phyloP scores from a whole-genome alignment of 2,797 vertebrate species.

The Periparus ater region DNA sequence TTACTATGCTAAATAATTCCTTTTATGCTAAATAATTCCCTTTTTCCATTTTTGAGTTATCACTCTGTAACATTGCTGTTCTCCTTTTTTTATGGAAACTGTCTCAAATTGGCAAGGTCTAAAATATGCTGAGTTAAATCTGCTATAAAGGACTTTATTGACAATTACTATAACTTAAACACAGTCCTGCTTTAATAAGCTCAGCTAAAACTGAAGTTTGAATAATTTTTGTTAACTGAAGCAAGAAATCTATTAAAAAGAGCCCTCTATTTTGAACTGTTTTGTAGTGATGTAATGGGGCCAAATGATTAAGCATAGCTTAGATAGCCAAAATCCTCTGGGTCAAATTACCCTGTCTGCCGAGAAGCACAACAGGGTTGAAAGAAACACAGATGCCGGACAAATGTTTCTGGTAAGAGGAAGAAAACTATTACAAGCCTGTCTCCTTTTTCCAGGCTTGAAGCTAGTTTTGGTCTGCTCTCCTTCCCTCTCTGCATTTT shows the following conservation, averaged over 20 bases:
- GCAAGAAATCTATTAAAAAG: slow-evolving; percentile 38
- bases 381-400: not conserved
- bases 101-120: slow-evolving; percentile 58
- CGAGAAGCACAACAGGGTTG: slow-evolving; percentile 12
- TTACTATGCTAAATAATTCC: slow-evolving; percentile 67
- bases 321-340: slow-evolving; percentile 46
- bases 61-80: slow-evolving; percentile 41
- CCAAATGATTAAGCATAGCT: slow-evolving; percentile 29
- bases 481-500: not conserved
- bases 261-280: slow-evolving; percentile 22
- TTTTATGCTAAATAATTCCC: slow-evolving; percentile 66
- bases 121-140: slow-evolving; percentile 55
- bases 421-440: not conserved
- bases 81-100: slow-evolving; percentile 55
- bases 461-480: not conserved
- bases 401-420: slow-evolving; percentile 31
- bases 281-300: slow-evolving; percentile 12
- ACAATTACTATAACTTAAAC: slow-evolving; percentile 59
- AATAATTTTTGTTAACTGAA: slow-evolving; percentile 49
- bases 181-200: slow-evolving; percentile 40
- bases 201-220: slow-evolving; percentile 29
- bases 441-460: not conserved
- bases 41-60: slow-evolving; percentile 57
- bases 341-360: slow-evolving; percentile 44
- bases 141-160: slow-evolving; percentile 63